Percentiles rank a stretch among this genome's conserved stretches.
phyloP scores from a whole-genome alignment of 2,113 vertebrate genomes.

The Ctenomys sociabilis region DNA sequence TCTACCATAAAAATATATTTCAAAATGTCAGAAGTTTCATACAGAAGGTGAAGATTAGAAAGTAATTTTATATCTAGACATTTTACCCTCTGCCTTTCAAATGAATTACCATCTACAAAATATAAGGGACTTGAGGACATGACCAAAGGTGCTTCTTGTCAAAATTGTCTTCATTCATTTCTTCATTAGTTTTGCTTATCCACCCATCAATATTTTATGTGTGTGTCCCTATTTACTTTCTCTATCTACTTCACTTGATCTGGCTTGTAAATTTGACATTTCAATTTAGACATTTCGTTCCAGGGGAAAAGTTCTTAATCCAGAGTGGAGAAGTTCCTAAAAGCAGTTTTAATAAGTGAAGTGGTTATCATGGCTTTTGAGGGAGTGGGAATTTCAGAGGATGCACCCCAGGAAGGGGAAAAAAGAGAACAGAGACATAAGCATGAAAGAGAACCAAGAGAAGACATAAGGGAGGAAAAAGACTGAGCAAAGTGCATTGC shows the following conservation, averaged over 20 bases:
- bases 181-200: not conserved
- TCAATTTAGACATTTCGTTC: not conserved
- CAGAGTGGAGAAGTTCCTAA: not conserved
- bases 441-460: not conserved
- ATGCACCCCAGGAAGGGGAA: not conserved
- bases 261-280: not conserved
- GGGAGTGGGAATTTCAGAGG: not conserved
- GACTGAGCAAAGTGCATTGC: not conserved
- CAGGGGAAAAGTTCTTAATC: not conserved
- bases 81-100: not conserved
- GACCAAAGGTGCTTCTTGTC: not conserved
- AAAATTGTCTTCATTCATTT: not conserved
- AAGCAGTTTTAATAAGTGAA: not conserved
- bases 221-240: not conserved
- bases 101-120: not conserved
- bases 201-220: not conserved
- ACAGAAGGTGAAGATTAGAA: not conserved
- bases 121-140: not conserved
- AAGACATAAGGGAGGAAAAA: not conserved
- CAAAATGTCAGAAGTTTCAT: slow-evolving; percentile 20
- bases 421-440: too few species aligned
- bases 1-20: slow-evolving; percentile 31
- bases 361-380: not conserved
- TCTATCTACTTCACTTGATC: not conserved
- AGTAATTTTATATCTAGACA: not conserved